Conservation (phyloP, 2,113 vertebrate species). For the Colaptes auratus region DNA sequence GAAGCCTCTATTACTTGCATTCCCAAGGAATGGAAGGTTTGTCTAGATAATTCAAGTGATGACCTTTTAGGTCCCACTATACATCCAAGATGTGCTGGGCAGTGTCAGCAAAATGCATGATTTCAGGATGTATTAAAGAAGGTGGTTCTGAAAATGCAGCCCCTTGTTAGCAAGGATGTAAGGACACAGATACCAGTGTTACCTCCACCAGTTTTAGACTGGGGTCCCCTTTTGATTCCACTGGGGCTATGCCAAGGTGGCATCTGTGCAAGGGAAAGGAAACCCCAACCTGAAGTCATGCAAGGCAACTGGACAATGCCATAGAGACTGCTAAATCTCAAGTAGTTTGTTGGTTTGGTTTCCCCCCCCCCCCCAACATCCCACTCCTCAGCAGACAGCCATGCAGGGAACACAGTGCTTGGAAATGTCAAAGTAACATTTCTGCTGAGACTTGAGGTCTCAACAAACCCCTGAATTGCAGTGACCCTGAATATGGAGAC, state of each 20-base stretch:
- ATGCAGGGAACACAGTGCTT: not conserved
- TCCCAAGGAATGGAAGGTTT: not conserved
- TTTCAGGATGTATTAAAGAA: not conserved
- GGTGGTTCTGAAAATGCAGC: not conserved
- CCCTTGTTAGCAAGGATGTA: not conserved
- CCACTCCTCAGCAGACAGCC: constrained; percentile 29
- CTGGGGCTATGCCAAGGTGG: not conserved
- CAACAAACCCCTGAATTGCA: not conserved
- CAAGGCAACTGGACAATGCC: constrained; percentile 31
- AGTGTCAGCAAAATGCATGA: not conserved
- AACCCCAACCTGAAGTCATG: constrained; percentile 9
- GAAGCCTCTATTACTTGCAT: not conserved
- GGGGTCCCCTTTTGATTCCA: not conserved
- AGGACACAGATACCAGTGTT: not conserved
- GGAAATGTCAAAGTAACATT: not conserved
- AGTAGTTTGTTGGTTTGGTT: not conserved
- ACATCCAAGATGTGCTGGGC: not conserved
- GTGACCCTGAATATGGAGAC: not conserved
- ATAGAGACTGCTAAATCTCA: not conserved
- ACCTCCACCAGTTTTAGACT: not conserved
- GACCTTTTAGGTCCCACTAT: not conserved
- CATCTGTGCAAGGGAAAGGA: not conserved
- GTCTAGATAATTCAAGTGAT: not conserved
- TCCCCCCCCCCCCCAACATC: not conserved
- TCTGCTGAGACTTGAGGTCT: not conserved